Base-by-base conservation (phyloP, 23 tunicate genomes). In the Phallusia fumigata region DNA sequence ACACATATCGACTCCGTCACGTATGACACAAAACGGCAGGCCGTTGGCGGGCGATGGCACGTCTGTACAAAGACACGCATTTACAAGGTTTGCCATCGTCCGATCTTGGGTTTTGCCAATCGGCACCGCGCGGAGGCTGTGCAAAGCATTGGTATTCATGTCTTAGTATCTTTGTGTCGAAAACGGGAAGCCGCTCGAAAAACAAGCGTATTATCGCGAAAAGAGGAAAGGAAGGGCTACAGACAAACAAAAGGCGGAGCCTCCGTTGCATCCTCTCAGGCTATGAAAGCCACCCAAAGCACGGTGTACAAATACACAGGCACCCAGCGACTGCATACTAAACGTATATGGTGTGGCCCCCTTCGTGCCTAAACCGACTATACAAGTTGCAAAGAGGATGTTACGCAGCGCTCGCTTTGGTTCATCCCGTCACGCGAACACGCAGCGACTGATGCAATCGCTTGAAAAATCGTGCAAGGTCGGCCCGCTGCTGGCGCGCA, bases 121-220 rank as follows among this genome's bases (percentile, higher is more conserved):
- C 69, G 69, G 69, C 28, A 24, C 69, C 69, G 69, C 16, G 28
- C 69, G 69, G 69, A 58, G 69, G 28, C 69, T 58, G 69, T 58
- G 69, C 69, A 58, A 58, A 58, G 69, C 69, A 58, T 58, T 58
- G 69, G 69, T 58, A 58, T 24, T 58, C 69, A 58, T 58, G 69
- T 58, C 69, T 58, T 3, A 40, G 47, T 40, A 58, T 58, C 69
- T 58, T 58, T 58, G 26, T 40, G 8, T 40, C 47, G 47, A 40
- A 3, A 40, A 40, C 5, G 47, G 47, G 47, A 40, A 40, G 47
- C 10, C 8, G 47, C 47, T 40, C 10, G 47, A 40, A 40, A 40
- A 40, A 3, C 47, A 40, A 40, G 47, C 47, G 47, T 5, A 3
- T 40, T 40, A 40, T 5, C 47, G 47, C 47, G 47, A 40, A 40